These are phyloP conservation scores for Luffia ferchaultella DNA, from an alignment of 2,888 invertebrate genomes.

Conservation along the genomic window DNA sequence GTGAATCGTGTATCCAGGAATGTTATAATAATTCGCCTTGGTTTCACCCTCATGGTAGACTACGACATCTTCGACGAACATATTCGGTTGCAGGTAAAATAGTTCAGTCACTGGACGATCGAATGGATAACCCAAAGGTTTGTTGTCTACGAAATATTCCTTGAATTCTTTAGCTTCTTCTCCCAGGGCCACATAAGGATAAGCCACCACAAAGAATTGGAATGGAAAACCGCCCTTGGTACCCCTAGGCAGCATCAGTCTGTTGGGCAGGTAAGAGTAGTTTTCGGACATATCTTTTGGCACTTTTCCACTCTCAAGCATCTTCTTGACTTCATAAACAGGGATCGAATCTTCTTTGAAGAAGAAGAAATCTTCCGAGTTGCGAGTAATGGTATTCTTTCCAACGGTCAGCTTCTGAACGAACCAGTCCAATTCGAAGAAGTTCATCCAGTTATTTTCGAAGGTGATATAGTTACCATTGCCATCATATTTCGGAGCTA, in stretches of 20 bases:
- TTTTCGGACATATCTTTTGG: slow-evolving; percentile 37
- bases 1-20: slow-evolving; percentile 22
- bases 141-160: slow-evolving; percentile 38
- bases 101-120: slow-evolving; percentile 43
- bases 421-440: slow-evolving; percentile 30
- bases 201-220: slow-evolving; percentile 58
- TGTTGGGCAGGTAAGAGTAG: slow-evolving; percentile 64
- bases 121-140: slow-evolving; percentile 50
- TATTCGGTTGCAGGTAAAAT: slow-evolving; percentile 5
- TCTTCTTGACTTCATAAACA: slow-evolving; percentile 58
- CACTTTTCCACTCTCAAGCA: slow-evolving; percentile 32
- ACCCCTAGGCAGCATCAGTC: slow-evolving; percentile 65
- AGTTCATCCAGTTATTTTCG: slow-evolving; percentile 17
- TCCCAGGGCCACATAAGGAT: slow-evolving; percentile 32
- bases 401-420: slow-evolving; percentile 55
- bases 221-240: slow-evolving; percentile 59
- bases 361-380: slow-evolving; percentile 62
- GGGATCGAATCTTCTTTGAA: slow-evolving; percentile 63
- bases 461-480: slow-evolving; percentile 43
- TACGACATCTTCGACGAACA: slow-evolving; percentile 63
- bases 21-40: slow-evolving; percentile 30
- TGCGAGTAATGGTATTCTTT: slow-evolving; percentile 62
- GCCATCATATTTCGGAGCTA: slow-evolving; percentile 69
- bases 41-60: slow-evolving; percentile 57
- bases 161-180: slow-evolving; percentile 31